These are phyloP conservation scores for Alcedo quadribrachys DNA, from an alignment of 2,797 vertebrate genomes.

Conservation along the genomic window DNA sequence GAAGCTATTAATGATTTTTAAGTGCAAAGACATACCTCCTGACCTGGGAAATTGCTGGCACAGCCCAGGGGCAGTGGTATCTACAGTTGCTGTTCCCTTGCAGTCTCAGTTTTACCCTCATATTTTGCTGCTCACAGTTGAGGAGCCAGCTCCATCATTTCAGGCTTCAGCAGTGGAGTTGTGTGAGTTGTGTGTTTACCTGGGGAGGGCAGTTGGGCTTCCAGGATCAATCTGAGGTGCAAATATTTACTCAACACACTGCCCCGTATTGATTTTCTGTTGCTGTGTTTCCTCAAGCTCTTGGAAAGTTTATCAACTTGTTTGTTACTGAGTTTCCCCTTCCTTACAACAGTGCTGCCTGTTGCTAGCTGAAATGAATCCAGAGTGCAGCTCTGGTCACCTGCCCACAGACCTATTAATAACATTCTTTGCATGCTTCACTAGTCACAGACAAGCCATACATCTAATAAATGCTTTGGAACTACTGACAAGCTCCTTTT, in stretches of 20 bases:
- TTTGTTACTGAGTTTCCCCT: neutral
- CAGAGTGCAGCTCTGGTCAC: slow-evolving; percentile 25
- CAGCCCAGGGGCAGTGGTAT: neutral
- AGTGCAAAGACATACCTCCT: neutral
- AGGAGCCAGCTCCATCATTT: neutral
- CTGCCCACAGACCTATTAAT: slow-evolving; percentile 49
- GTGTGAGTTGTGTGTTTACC: neutral
- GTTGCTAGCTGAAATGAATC: slow-evolving; percentile 41
- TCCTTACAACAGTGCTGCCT: neutral
- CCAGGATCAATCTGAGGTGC: neutral
- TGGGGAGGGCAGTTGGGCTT: neutral
- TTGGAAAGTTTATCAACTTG: slow-evolving; percentile 10
- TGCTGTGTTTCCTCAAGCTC: neutral
- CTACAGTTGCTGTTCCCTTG: neutral
- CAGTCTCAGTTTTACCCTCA: neutral
- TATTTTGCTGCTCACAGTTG: neutral
- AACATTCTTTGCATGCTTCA: slow-evolving; percentile 70
- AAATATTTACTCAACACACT: neutral
- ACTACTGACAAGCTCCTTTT: slow-evolving; percentile 50
- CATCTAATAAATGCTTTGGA: slow-evolving; percentile 24
- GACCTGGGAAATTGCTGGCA: neutral
- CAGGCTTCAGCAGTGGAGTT: neutral
- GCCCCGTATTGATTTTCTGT: neutral
- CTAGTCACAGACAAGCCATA: slow-evolving; percentile 32
- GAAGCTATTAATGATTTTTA: neutral